Evolutionary conservation across 2,797 vertebrate genomes (phyloP).

Genomic region (Salarias fasciatus): DNA sequence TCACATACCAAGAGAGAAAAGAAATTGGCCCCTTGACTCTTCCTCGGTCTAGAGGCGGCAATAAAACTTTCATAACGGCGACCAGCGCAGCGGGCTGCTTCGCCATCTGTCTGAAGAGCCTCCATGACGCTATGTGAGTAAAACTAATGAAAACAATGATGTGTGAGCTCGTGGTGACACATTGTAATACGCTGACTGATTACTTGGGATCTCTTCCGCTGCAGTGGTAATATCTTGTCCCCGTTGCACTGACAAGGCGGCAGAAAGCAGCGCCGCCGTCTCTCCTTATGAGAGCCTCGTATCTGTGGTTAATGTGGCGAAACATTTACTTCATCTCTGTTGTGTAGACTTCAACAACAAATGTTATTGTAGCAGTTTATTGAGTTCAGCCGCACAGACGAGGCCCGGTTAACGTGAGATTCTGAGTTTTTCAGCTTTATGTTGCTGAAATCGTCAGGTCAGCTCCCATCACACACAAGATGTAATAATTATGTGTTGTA

Average conservation of each 20-base stretch:
- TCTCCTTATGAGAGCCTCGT: conserved; percentile 39
- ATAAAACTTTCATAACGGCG: conserved; percentile 52
- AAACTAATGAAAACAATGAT: conserved; percentile 67
- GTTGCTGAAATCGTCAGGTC: too few relatives aligned
- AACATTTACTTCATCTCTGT: conserved; percentile 47
- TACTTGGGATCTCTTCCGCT: conserved; percentile 46
- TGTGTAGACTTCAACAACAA: conserved; percentile 35
- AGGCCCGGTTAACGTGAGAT: too few relatives aligned
- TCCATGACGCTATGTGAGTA: conserved; percentile 29
- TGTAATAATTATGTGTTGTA: too few relatives aligned
- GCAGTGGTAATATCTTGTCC: conserved; percentile 46
- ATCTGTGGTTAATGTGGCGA: conserved; percentile 58
- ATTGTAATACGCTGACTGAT: conserved; percentile 58
- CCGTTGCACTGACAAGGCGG: conserved; percentile 36
- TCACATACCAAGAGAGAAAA: conserved; percentile 2
- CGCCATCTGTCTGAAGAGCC: conserved; percentile 54
- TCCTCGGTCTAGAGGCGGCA: conserved; percentile 15
- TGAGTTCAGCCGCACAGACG: too few relatives aligned
- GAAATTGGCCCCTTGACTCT: background rate
- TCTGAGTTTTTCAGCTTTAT: too few relatives aligned
- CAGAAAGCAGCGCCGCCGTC: conserved; percentile 34
- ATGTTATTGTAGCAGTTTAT: background rate
- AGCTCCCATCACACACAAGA: too few relatives aligned
- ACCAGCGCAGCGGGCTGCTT: conserved; percentile 36
- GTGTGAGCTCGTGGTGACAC: conserved; percentile 51